Evolutionary conservation across 2,797 vertebrate species (phyloP).

Genomic region (Falco rusticolus): DNA sequence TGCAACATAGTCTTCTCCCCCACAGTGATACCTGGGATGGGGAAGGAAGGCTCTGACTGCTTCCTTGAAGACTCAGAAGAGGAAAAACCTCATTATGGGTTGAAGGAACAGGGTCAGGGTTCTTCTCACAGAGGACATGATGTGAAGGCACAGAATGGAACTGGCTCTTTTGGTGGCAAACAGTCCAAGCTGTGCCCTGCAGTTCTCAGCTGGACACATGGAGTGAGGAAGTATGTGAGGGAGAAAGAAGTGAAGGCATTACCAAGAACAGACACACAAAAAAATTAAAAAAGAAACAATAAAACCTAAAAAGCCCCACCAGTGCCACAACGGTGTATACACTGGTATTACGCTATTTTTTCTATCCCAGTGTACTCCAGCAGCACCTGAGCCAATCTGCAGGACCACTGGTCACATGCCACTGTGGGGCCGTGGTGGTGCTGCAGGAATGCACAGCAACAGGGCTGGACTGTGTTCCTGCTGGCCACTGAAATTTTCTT

Average conservation of each 20-base stretch:
- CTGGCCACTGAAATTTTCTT: background rate
- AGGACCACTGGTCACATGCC: fast-evolving
- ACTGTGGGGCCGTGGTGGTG: fast-evolving
- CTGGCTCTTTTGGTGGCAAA: background rate
- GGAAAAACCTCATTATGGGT: background rate
- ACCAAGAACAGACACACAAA: background rate
- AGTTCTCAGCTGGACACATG: background rate
- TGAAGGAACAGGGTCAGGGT: background rate
- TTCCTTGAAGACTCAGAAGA: background rate
- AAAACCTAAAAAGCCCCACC: background rate
- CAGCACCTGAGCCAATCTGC: background rate
- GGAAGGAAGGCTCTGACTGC: background rate
- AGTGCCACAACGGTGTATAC: fast-evolving
- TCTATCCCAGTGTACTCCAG: background rate
- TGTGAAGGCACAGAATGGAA: background rate
- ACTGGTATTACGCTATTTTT: background rate
- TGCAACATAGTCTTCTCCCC: background rate
- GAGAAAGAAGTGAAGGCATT: background rate
- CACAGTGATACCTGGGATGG: background rate
- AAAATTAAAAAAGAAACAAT: background rate
- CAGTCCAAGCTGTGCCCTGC: background rate
- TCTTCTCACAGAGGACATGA: background rate
- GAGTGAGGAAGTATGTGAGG: fast-evolving
- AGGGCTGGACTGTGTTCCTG: background rate
- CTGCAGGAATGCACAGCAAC: background rate